Base-by-base conservation (phyloP, 2,888 invertebrate species). In the Meghimatium bilineatum region DNA sequence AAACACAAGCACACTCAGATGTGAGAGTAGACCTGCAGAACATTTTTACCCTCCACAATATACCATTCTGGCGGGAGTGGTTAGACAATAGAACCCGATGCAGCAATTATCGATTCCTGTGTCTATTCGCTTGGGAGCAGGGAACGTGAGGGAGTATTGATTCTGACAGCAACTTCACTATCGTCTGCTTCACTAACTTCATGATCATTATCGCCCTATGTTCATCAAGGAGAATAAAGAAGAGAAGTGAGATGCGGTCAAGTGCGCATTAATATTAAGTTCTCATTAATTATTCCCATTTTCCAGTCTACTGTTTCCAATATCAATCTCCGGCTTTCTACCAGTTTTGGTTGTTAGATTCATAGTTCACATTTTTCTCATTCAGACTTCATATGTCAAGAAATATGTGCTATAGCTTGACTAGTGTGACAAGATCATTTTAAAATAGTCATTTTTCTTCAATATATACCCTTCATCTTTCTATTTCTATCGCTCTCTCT, bases 31-130 rank as follows among this genome's bases (percentile, higher is more conserved):
- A 14, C 6, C 0, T 6, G 67, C 26, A 63, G 63, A 63, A 29
- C n/a, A 63, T 20, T 8, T n/a, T 14, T 20, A n/a, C n/a, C 2
- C n/a, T 63, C 23, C 14, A 17, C 1, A 17, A 71, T 2, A 38
- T 67, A 36, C 32, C 32, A 32, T 10, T 14, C 36, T 29, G 71
- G 3, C 23, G 36, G 23, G 2, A 26, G 36, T 71, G 71, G 38
- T 71, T 71, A 29, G 71, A 71, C 71, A 71, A 71, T 71, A 23
- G 23, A 71, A 38, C 71, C 38, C 20, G 12, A 38, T 71, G 8
- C 26, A 6, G 8, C 26, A 38, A 12, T 38, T 71, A 71, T 71
- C 38, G 71, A 71, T 71, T 71, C 1, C 36, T 26, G 26, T 36
- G 26, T 71, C 71, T 23, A 36, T 38, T 38, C 38, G 6, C 38